Evolutionary conservation across 2,797 vertebrate genomes (phyloP), one percentile per base, ranked within the genome.

Genomic region (Aulostomus chinensis): DNA sequence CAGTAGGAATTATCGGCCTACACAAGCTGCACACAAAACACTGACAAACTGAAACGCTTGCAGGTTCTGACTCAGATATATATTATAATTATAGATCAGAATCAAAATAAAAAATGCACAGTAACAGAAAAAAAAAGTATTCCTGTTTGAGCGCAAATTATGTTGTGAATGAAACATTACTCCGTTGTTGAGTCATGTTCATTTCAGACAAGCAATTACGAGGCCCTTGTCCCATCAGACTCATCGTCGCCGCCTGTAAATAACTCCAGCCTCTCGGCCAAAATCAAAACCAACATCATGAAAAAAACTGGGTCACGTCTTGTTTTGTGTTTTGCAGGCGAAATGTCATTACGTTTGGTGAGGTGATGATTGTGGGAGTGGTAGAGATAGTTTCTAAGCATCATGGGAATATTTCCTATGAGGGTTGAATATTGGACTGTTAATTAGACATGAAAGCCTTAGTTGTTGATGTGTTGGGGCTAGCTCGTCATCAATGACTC

Each of bases 371-470:
- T 11, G 29, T 65, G 69, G 76, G 66, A 70, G 63, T 10, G 33
- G 53, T 80, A 57, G 58, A 76, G 73, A 76, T 58, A 57, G 75
- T 73, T 84, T 25, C 82, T 77, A 76, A 69, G 46, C 52, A 74
- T 63, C 39, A 65, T 51, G 30, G 50, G 37, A 41, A 57, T 69
- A 83, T 80, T 85, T 86, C 86, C 85, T 83, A 18, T 3, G 85
- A 80, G 86, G 60, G 35, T 53, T 76, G 73, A 62, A 76, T 77
- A 81, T 86, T 86, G 79, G 63, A 78, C 52, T 57, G 29, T 67
- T 86, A 84, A 89, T 88, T 86, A 83, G 77, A 88, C 86, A 80
- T 68, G 67, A 80, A 84, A 73, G 73, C 67, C 69, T 75, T 68
- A 67, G 76, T 76, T 81, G 82, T 81, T 84, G n/a, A n/a, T n/a